A percentile compares a stretch with the other conserved stretches of the same genome.
phyloP scores from a whole-genome alignment of 2,888 invertebrate species.

The Drosophila hawaiiensis region DNA sequence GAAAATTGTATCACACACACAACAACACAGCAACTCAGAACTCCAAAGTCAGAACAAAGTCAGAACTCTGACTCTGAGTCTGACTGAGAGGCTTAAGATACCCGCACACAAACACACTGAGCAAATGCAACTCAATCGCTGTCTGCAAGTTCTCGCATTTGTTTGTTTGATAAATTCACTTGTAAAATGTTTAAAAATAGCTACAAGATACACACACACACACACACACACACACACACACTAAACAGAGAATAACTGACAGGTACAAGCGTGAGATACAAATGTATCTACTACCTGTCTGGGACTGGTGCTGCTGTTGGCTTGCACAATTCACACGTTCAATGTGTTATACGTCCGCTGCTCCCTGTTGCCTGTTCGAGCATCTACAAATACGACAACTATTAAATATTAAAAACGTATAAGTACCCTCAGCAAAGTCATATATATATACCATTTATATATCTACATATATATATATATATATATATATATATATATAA shows the following conservation, averaged over 20 bases:
- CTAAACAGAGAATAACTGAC: constrained; percentile 17
- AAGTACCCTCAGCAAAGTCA: constrained; percentile 14
- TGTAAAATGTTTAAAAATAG: constrained; percentile 73
- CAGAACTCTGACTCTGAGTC: not conserved
- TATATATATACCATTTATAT: not conserved
- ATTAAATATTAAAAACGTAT: constrained; percentile 54
- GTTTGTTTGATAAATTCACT: constrained; percentile 76
- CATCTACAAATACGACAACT: constrained; percentile 20
- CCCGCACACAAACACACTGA: not conserved
- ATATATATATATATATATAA: not conserved
- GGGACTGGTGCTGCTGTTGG: constrained; percentile 15
- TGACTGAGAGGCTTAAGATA: constrained; percentile 13
- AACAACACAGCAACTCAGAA: not conserved
- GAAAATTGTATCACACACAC: constrained; percentile 66
- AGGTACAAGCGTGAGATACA: constrained; percentile 70
- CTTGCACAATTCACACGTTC: constrained; percentile 74
- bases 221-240: constrained; percentile 30
- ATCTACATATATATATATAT: not conserved
- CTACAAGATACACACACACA: constrained; percentile 22
- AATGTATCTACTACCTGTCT: constrained; percentile 71
- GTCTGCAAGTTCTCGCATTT: constrained; percentile 61
- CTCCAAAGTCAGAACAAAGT: not conserved
- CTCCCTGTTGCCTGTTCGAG: constrained; percentile 1
- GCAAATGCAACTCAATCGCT: constrained; percentile 61
- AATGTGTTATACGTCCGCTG: constrained; percentile 41